Base-by-base conservation (phyloP, 2,888 invertebrate genomes). In the Drosophila pseudotakahashii region DNA sequence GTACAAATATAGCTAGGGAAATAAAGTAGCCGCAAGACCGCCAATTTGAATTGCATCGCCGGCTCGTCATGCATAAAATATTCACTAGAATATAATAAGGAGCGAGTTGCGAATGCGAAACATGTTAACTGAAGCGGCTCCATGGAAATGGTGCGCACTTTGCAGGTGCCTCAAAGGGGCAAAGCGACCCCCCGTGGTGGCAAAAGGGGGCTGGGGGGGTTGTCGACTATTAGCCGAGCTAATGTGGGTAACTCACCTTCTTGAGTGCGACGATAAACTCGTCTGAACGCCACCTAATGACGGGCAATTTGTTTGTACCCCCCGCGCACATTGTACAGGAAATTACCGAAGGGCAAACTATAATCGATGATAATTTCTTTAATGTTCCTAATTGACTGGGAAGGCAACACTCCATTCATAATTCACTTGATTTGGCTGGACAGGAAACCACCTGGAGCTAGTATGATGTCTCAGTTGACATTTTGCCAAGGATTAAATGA, bases 21-120 rank as follows among this genome's bases (percentile, higher is more conserved):
- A 34, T 42, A 59, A 13, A 39, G 51, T 7, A 51, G 10, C 64
- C 71, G 55, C 61, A 66, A 53, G 47, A 68, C 68, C 62, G 71
- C 52, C 61, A 69, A 67, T 76, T 66, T 68, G 23, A 53, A n/a
- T 51, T 50, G 68, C 69, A 69, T 47, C 42, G 50, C 44, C 42
- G 73, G 52, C 55, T 63, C 50, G 48, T 23, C 60, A 48, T 53
- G 60, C 68, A 73, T 81, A 70, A 75, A 80, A 68, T 75, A 85
- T 80, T 70, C 62, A 66, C 13, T 9, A n/a, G 11, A 26, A 60
- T 61, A 73, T 81, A 75, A 57, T 67, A 73, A 34, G 34, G 34
- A 60, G 45, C 58, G 55, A 39, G 47, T 45, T 34, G 42, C 44
- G 45, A 62, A 51, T 52, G 58, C 42, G 48, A 57, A 66, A 58